Conservation (phyloP, 2,888 invertebrate genomes). For the Macaria liturata region DNA sequence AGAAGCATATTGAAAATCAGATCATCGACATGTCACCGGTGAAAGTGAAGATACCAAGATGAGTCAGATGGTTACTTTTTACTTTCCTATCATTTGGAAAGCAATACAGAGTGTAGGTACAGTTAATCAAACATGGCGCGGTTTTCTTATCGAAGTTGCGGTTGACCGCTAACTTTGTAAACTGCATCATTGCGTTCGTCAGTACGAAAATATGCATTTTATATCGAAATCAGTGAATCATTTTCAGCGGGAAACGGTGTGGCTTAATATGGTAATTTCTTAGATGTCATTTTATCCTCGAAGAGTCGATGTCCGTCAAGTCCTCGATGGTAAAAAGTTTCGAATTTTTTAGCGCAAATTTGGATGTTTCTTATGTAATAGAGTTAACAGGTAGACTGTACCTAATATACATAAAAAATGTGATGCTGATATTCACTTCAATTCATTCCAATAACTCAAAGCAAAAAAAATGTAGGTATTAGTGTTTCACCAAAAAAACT, state of each 20-base stretch:
- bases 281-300: constrained; percentile 3
- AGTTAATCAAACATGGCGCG: constrained; percentile 49
- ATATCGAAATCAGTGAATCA: constrained; percentile 24
- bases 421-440: too few relatives aligned
- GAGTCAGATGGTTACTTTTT: constrained; percentile 37
- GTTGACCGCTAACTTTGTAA: constrained; percentile 37
- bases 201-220: constrained; percentile 20
- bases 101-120: constrained; percentile 51
- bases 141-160: constrained; percentile 41
- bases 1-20: constrained; percentile 36
- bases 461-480: too few relatives aligned
- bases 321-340: too few relatives aligned
- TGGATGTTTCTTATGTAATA: too few relatives aligned
- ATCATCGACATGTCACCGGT: constrained; percentile 54
- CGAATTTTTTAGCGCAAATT: too few relatives aligned
- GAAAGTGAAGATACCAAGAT: constrained; percentile 52
- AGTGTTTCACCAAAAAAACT: too few relatives aligned
- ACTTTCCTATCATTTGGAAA: constrained; percentile 54
- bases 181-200: constrained; percentile 24
- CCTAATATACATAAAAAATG: too few relatives aligned
- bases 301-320: too few relatives aligned
- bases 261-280: constrained; percentile 10
- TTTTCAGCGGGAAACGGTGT: background rate
- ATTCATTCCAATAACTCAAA: too few relatives aligned
- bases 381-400: too few relatives aligned